These are phyloP conservation scores for Menura novaehollandiae DNA, from an alignment of 2,113 vertebrate species.

Conservation along the genomic window DNA sequence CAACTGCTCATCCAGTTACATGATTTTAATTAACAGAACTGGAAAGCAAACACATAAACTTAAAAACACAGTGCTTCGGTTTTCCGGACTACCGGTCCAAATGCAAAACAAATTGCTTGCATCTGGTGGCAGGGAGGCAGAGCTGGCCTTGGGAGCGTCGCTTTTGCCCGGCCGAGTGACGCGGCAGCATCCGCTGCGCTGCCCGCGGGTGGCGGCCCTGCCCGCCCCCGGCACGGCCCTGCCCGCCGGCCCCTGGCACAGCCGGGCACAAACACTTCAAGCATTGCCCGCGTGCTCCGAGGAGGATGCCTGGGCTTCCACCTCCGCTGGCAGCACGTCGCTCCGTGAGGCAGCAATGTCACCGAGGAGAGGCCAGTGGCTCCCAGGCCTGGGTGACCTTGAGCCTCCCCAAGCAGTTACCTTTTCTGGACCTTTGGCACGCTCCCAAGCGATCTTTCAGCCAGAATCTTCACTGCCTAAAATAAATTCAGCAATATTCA, in stretches of 20 bases:
- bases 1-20: neutral
- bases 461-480: neutral
- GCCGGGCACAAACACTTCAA: neutral
- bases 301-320: neutral
- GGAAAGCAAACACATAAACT: constrained; percentile 33
- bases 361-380: neutral
- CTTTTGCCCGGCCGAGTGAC: neutral
- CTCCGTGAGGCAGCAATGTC: neutral
- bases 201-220: neutral
- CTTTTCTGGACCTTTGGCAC: constrained; percentile 57
- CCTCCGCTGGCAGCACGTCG: fast-evolving
- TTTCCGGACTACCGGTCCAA: constrained; percentile 7
- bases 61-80: neutral
- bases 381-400: constrained; percentile 13
- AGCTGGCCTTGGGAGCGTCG: fast-evolving
- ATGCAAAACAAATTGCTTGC: neutral
- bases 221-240: neutral
- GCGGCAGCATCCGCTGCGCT: neutral
- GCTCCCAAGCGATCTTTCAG: constrained; percentile 24
- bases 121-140: neutral
- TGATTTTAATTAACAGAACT: constrained; percentile 37
- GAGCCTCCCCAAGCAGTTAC: constrained; percentile 14
- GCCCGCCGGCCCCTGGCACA: neutral
- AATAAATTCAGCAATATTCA: constrained; percentile 37
- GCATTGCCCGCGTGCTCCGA: neutral